Percentiles rank a stretch among this genome's conserved stretches.
Evolutionary conservation across 1,140 invertebrate species (phyloP).

Genomic region (Drosophila kohkoa): DNA sequence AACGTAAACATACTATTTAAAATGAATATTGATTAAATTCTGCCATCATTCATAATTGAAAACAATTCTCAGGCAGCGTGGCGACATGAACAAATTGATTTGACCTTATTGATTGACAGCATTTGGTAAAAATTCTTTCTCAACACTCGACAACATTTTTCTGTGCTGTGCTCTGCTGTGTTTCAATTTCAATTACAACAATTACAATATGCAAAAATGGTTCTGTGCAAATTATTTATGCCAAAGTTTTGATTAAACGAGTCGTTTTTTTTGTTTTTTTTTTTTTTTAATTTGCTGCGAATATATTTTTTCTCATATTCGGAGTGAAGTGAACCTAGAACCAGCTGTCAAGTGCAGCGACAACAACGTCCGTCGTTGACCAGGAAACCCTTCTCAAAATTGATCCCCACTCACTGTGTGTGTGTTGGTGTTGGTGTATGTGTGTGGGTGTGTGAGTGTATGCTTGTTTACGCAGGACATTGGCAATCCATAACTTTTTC

Average conservation of each 20-base stretch:
- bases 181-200: conserved; percentile 59
- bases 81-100: conserved; percentile 66
- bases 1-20: conserved; percentile 14
- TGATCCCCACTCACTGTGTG: conserved; percentile 13
- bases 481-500: conserved; percentile 74
- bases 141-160: conserved; percentile 30
- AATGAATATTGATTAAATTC: conserved; percentile 38
- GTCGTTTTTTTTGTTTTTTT: background rate
- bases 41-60: conserved; percentile 72
- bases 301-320: background rate
- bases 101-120: conserved; percentile 77
- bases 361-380: conserved; percentile 1
- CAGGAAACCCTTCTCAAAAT: conserved; percentile 71
- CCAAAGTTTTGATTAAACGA: conserved; percentile 52
- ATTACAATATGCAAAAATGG: conserved; percentile 20
- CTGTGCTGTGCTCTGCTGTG: background rate
- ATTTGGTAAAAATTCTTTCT: conserved; percentile 47
- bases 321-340: conserved; percentile 15
- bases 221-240: conserved; percentile 38
- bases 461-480: conserved; percentile 48
- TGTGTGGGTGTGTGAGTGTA: conserved; percentile 28
- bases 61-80: conserved; percentile 62
- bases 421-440: no score
- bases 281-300: background rate
- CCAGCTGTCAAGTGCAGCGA: conserved; percentile 62